Evolutionary conservation across 1,140 invertebrate genomes (phyloP).

Genomic region (Theocolax elegans): DNA sequence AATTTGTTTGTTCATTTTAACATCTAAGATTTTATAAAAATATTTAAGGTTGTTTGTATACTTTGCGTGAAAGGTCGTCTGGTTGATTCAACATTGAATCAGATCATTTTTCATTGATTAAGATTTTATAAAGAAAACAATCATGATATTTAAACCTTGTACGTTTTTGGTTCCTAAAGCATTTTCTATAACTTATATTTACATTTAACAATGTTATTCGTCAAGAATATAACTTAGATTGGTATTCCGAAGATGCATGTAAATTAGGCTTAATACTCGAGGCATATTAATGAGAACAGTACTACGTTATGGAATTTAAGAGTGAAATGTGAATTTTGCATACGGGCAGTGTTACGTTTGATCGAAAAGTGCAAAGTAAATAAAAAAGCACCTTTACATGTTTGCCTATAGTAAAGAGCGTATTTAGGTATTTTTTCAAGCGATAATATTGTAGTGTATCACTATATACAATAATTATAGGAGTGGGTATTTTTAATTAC

Average conservation of each 20-base stretch:
- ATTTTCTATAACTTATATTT: no score
- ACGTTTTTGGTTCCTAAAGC: no score
- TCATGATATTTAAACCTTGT: no score
- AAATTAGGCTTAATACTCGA: not conserved
- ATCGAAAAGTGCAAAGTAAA: not conserved
- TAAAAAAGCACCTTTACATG: not conserved
- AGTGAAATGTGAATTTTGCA: not conserved
- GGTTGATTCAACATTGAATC: not conserved
- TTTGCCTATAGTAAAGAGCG: conserved; percentile 2
- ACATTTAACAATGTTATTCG: not conserved
- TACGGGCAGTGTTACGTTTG: not conserved
- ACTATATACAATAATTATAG: not conserved
- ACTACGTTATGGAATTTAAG: not conserved
- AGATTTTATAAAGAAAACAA: no score
- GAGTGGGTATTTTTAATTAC: conserved; percentile 14
- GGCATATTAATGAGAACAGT: not conserved
- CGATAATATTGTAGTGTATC: not conserved
- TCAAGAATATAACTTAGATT: not conserved
- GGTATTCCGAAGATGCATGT: conserved; percentile 9
- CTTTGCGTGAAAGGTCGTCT: not conserved
- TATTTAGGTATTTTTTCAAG: conserved; percentile 22
- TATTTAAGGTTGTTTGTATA: not conserved
- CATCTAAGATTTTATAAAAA: not conserved
- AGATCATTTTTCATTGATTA: not conserved
- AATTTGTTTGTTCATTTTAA: not conserved